Base-by-base conservation (phyloP, 2,113 vertebrate species). In the Isurus oxyrinchus region DNA sequence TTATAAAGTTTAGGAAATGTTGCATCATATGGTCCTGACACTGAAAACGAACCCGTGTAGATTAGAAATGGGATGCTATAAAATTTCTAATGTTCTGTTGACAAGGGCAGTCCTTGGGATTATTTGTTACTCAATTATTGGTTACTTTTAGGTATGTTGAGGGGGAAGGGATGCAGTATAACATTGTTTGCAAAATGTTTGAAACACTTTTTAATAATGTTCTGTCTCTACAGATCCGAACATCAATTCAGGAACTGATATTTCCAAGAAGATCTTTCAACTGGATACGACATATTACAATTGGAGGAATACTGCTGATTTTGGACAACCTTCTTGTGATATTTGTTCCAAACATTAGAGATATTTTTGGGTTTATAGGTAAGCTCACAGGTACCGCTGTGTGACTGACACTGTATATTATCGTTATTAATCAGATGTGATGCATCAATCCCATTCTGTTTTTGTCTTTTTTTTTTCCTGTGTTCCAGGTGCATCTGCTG, bases 361-460 rank as follows among this genome's bases (percentile, higher is more conserved):
- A 99, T 97, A 99, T 99, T 97, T 99, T 99, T 16, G 99, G 99
- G 97, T 99, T 99, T 97, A 99, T 99, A 31, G 99, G 99, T 99
- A 97, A 97, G 99, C 97, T 96, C 96, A 67, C 5, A 44, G 66
- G 94, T 14, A 69, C 44, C 21, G 3, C 49, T 88, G 27, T 59
- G 27, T 59, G 31, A 72, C 49, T 53, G 11, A 49, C 1, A 31
- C 4, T 76, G 16, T 66, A 19, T 53, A 25, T 35, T 95, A 7
- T 53, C n/a, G 27, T 10, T 53, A 53, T 67, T 27, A 72, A 10
- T 27, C 40, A 44, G 66, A 8, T 16, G 49, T 91, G 55, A 31
- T 16, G 4, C 94, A 16, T 31, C 16, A 1, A 72, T 31, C 0
- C 96, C 44, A 93, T 94, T 49, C 13, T 31, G 27, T 25, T 63